phyloP scores from a whole-genome alignment of 2,888 invertebrate species.

The Rhagonycha fulva region DNA sequence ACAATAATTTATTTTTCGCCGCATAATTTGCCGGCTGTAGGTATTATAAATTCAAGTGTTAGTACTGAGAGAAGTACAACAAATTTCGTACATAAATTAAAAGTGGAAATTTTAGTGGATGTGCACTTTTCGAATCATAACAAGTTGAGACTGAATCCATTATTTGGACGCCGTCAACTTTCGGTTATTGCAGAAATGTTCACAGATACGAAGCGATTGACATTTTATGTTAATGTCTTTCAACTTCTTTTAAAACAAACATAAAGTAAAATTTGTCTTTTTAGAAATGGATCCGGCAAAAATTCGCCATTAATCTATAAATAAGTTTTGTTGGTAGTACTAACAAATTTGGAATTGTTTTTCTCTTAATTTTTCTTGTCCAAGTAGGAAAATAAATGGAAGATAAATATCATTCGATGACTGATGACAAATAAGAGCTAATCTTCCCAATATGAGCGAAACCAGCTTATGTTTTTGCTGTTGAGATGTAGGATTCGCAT shows the following conservation, averaged over 20 bases:
- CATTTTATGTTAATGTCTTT: constrained; percentile 46
- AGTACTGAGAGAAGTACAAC: neutral
- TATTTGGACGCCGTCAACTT: constrained; percentile 48
- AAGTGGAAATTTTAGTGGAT: neutral
- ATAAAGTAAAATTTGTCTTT: constrained; percentile 33
- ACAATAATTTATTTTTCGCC: constrained; percentile 36
- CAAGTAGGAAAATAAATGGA: constrained; percentile 16
- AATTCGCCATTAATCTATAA: neutral
- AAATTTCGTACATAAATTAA: neutral
- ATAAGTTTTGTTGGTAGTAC: neutral
- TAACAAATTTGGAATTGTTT: neutral
- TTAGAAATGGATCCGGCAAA: neutral
- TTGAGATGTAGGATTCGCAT: constrained; percentile 36
- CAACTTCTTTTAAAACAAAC: constrained; percentile 36
- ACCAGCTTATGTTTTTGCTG: constrained; percentile 43
- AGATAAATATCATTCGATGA: constrained; percentile 33
- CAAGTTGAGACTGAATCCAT: constrained; percentile 49
- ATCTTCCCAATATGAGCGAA: constrained; percentile 35
- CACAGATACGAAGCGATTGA: constrained; percentile 44
- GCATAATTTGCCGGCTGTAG: constrained; percentile 32
- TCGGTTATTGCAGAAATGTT: constrained; percentile 41
- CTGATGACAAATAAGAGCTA: constrained; percentile 40
- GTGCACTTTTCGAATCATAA: constrained; percentile 43
- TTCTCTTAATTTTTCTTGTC: constrained; percentile 18
- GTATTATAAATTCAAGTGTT: constrained; percentile 1